Evolutionary conservation across 2,797 vertebrate species (phyloP).

Genomic region (Coluber constrictor): DNA sequence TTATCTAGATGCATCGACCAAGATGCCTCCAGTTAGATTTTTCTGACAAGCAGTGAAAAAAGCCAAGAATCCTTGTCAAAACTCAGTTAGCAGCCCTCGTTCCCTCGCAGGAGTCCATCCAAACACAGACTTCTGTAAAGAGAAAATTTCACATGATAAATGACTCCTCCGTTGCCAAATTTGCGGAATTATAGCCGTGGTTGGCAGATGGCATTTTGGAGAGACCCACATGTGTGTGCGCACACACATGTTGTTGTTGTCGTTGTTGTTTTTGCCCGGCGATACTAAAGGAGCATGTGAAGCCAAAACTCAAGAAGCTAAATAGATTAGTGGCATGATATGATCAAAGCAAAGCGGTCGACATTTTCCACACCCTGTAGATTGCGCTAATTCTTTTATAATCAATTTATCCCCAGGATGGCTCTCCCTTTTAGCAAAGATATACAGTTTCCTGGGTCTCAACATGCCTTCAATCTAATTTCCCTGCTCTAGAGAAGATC

Average conservation of each 20-base stretch:
- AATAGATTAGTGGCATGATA: not conserved
- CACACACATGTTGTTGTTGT: too few species aligned
- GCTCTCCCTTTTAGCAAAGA: not conserved
- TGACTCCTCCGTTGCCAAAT: slow-evolving; percentile 38
- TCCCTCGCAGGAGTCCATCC: not conserved
- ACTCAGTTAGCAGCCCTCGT: not conserved
- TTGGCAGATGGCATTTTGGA: slow-evolving; percentile 42
- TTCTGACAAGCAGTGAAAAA: not conserved
- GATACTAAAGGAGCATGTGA: not conserved
- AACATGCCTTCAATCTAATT: not conserved
- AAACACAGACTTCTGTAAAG: not conserved
- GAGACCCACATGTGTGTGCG: not conserved
- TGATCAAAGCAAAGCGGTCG: not conserved
- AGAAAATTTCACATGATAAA: not conserved
- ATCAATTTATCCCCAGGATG: slow-evolving; percentile 1
- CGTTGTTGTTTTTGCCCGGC: not conserved
- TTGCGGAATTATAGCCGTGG: slow-evolving; percentile 52
- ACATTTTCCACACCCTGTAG: not conserved
- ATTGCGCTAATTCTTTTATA: slow-evolving; percentile 14
- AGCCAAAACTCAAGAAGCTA: not conserved
- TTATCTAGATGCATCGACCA: not conserved
- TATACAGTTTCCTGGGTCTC: not conserved
- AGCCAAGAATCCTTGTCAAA: not conserved
- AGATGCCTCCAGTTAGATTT: not conserved
- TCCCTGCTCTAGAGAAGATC: not conserved